A percentile compares a stretch with the other conserved stretches of the same genome.
These are phyloP conservation scores for Odobenus rosmarus DNA, from an alignment of 2,113 vertebrate species.

Conservation along the genomic window DNA sequence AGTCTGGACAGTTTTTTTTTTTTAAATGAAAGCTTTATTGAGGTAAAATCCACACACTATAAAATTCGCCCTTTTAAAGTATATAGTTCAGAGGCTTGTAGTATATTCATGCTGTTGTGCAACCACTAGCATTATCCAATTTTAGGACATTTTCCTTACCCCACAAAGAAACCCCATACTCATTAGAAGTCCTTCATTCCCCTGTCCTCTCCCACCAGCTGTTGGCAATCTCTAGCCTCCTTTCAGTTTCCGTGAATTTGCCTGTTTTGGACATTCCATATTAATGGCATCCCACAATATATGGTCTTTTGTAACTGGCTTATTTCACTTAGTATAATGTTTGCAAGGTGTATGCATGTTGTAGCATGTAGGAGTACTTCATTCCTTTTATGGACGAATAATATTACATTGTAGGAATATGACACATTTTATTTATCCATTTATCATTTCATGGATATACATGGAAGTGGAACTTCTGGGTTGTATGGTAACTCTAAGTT, in stretches of 20 bases:
- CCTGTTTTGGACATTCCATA: not conserved
- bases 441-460: not conserved
- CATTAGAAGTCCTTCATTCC: not conserved
- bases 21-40: constrained; percentile 23
- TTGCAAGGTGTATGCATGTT: not conserved
- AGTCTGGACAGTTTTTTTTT: not conserved
- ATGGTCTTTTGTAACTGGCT: not conserved
- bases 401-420: not conserved
- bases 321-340: not conserved
- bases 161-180: not conserved
- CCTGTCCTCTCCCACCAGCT: not conserved
- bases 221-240: not conserved
- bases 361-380: not conserved
- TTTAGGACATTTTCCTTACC: constrained; percentile 20
- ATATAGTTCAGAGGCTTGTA: not conserved
- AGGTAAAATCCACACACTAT: not conserved
- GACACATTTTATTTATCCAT: constrained; percentile 10
- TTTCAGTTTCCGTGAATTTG: constrained; percentile 31
- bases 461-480: not conserved
- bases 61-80: not conserved
- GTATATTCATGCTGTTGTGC: not conserved
- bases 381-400: constrained; percentile 27
- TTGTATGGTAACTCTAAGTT: not conserved
- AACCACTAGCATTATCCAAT: not conserved
- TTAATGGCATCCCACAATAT: not conserved